Conservation (phyloP, 2,888 invertebrate genomes). For the Platynereis dumerilii region DNA sequence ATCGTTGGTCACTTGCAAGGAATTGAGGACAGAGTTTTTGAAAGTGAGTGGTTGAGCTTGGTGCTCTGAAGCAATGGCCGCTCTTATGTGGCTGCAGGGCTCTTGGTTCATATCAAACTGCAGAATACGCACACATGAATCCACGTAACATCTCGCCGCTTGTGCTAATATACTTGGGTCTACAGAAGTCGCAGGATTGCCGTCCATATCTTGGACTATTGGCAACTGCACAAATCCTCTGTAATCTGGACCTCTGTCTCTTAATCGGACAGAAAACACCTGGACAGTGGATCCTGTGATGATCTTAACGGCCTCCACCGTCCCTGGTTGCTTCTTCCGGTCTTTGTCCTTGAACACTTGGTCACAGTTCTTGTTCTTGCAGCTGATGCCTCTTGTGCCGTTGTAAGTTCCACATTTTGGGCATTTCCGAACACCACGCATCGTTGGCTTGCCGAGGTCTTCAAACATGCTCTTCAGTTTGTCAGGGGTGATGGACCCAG, state of each 20-base stretch:
- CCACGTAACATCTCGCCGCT: slow-evolving; percentile 62
- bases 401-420: slow-evolving; percentile 78
- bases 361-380: slow-evolving; percentile 76
- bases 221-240: slow-evolving; percentile 76
- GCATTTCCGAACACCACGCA: slow-evolving; percentile 77
- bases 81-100: slow-evolving; percentile 72
- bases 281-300: slow-evolving; percentile 69
- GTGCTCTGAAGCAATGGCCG: slow-evolving; percentile 71
- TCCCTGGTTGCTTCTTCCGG: slow-evolving; percentile 65
- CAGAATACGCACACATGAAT: slow-evolving; percentile 49
- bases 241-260: slow-evolving; percentile 74
- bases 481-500: slow-evolving; percentile 36
- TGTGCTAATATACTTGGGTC: slow-evolving; percentile 54
- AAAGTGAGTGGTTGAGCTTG: slow-evolving; percentile 71
- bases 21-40: slow-evolving; percentile 70
- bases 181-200: slow-evolving; percentile 56
- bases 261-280: slow-evolving; percentile 73
- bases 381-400: slow-evolving; percentile 76
- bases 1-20: slow-evolving; percentile 69
- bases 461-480: slow-evolving; percentile 63
- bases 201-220: slow-evolving; percentile 58
- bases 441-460: slow-evolving; percentile 72
- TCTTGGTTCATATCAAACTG: slow-evolving; percentile 31
- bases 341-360: slow-evolving; percentile 71
- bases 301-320: slow-evolving; percentile 73